phyloP scores from a whole-genome alignment of 2,888 invertebrate species.

The Sepiola atlantica region DNA sequence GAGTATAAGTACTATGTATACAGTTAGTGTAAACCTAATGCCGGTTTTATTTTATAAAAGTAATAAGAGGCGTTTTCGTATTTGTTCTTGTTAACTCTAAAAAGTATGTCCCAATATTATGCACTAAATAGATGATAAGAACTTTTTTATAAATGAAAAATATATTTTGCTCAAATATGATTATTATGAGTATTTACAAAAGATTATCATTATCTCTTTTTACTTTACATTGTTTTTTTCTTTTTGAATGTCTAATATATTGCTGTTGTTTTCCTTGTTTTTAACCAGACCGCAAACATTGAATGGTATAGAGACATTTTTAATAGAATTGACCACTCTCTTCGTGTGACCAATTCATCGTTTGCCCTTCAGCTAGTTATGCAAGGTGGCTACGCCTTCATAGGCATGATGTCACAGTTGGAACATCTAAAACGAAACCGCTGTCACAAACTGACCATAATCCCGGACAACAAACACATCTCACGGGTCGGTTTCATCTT shows the following conservation, averaged over 20 bases:
- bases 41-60: too few species aligned
- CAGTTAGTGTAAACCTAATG: too few species aligned
- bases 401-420: conserved; percentile 32
- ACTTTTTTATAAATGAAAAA: too few species aligned
- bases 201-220: neutral
- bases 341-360: neutral
- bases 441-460: conserved; percentile 24
- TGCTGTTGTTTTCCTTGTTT: neutral
- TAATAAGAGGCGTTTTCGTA: too few species aligned
- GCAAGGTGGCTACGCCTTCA: neutral
- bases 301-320: neutral
- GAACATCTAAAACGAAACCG: neutral
- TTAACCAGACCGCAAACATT: neutral
- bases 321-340: neutral
- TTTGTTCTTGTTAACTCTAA: too few species aligned
- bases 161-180: too few species aligned
- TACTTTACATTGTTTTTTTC: neutral
- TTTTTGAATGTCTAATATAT: neutral
- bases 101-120: too few species aligned
- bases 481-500: neutral
- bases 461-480: neutral
- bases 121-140: too few species aligned
- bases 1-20: too few species aligned
- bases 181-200: too few species aligned
- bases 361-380: too few species aligned